Conservation (phyloP, 1,140 invertebrate genomes). For the Anagrus nilaparvatae region DNA sequence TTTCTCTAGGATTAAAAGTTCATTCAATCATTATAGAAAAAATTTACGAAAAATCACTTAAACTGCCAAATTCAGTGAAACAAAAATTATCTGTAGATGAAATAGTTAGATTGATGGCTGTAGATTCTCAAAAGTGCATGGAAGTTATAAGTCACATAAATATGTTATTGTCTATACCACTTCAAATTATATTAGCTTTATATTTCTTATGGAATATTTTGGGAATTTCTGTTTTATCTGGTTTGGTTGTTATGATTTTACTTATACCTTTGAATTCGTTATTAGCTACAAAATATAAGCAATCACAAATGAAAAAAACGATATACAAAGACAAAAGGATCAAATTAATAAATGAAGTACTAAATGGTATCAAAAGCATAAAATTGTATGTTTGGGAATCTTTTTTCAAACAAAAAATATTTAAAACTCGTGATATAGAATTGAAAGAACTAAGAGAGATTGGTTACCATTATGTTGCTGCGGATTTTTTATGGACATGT, state of each 20-base stretch:
- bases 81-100: constrained; percentile 83
- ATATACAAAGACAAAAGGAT: constrained; percentile 86
- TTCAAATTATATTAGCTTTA: constrained; percentile 79
- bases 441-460: constrained; percentile 72
- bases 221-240: constrained; percentile 79
- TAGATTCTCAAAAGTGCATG: constrained; percentile 75
- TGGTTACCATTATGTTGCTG: constrained; percentile 79
- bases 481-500: constrained; percentile 90
- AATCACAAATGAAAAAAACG: constrained; percentile 79
- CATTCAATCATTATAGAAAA: constrained; percentile 84
- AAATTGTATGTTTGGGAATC: constrained; percentile 89
- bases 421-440: constrained; percentile 75
- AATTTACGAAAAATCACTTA: constrained; percentile 83
- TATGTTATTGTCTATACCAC: constrained; percentile 93
- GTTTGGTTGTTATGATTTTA: constrained; percentile 84
- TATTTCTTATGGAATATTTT: constrained; percentile 84
- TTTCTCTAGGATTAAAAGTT: constrained; percentile 81
- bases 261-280: constrained; percentile 83
- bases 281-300: constrained; percentile 75
- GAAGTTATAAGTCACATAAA: constrained; percentile 85
- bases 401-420: constrained; percentile 75
- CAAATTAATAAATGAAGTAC: constrained; percentile 90
- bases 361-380: constrained; percentile 88
- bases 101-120: constrained; percentile 86
- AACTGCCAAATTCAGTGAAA: constrained; percentile 65